Conservation (phyloP, 2,888 invertebrate genomes). For the Pandemis cinnamomeana region DNA sequence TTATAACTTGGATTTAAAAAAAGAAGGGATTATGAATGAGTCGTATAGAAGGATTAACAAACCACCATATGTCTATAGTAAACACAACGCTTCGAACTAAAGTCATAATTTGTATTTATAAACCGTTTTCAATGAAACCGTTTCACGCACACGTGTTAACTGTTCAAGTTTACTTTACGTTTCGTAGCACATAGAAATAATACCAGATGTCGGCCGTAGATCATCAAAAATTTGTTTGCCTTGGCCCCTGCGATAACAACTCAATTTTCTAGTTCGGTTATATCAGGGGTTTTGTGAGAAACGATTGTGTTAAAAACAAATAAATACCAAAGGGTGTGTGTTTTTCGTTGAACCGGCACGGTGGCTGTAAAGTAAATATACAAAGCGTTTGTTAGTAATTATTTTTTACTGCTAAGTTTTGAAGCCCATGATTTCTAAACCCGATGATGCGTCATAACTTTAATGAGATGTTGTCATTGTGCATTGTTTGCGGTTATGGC, state of each 20-base stretch:
- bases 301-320: slow-evolving; percentile 61
- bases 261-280: slow-evolving; percentile 43
- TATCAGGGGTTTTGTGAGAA: slow-evolving; percentile 54
- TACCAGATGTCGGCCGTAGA: slow-evolving; percentile 62
- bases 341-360: slow-evolving; percentile 43
- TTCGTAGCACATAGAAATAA: slow-evolving; percentile 65
- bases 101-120: slow-evolving; percentile 34
- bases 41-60: slow-evolving; percentile 15
- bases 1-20: not conserved
- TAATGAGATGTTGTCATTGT: slow-evolving; percentile 7
- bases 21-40: slow-evolving; percentile 1
- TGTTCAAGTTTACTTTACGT: slow-evolving; percentile 61
- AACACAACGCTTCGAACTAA: slow-evolving; percentile 24
- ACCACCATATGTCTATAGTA: slow-evolving; percentile 30
- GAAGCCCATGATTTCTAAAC: not conserved
- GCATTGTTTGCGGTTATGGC: not conserved
- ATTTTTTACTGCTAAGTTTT: slow-evolving; percentile 1
- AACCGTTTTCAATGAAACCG: slow-evolving; percentile 37
- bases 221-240: slow-evolving; percentile 68
- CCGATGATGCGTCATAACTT: not conserved
- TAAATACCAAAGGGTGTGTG: slow-evolving; percentile 42
- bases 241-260: slow-evolving; percentile 64
- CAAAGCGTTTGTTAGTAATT: slow-evolving; percentile 3
- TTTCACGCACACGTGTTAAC: slow-evolving; percentile 55
- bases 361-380: slow-evolving; percentile 38